These are phyloP conservation scores for Netelia inedita DNA, from an alignment of 2,888 invertebrate genomes.

Conservation along the genomic window DNA sequence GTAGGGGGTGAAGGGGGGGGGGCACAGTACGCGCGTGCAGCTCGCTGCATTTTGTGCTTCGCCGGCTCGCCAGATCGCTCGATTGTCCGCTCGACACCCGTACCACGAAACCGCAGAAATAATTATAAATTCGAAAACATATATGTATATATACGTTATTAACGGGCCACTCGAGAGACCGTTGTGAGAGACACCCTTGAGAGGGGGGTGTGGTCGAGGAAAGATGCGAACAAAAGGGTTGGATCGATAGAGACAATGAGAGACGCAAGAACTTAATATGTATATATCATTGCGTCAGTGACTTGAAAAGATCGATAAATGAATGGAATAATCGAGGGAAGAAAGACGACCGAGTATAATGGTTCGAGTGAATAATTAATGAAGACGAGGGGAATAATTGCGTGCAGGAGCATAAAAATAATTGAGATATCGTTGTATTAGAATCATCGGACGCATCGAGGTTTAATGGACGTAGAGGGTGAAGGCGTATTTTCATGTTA, in stretches of 20 bases:
- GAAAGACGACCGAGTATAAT: slow-evolving; percentile 23
- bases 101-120: slow-evolving; percentile 56
- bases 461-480: slow-evolving; percentile 8
- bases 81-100: slow-evolving; percentile 61
- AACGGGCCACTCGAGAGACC: slow-evolving; percentile 18
- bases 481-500: slow-evolving; percentile 3
- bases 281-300: slow-evolving; percentile 30
- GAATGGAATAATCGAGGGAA: slow-evolving; percentile 25
- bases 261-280: slow-evolving; percentile 16
- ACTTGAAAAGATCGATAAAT: slow-evolving; percentile 41
- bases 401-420: not conserved
- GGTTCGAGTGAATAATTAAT: slow-evolving; percentile 43
- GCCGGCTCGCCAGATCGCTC: slow-evolving; percentile 38
- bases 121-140: slow-evolving; percentile 60
- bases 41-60: slow-evolving; percentile 38
- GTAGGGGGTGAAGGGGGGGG: not conserved
- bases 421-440: slow-evolving; percentile 46
- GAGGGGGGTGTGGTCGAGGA: slow-evolving; percentile 36
- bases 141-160: slow-evolving; percentile 44
- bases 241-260: slow-evolving; percentile 60
- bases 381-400: slow-evolving; percentile 31
- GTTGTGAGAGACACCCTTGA: slow-evolving; percentile 43
- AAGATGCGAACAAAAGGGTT: slow-evolving; percentile 58
- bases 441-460: slow-evolving; percentile 18
- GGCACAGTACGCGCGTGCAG: slow-evolving; percentile 20